These are phyloP conservation scores for Lamprotornis superbus DNA, from an alignment of 2,113 vertebrate species.

Conservation along the genomic window DNA sequence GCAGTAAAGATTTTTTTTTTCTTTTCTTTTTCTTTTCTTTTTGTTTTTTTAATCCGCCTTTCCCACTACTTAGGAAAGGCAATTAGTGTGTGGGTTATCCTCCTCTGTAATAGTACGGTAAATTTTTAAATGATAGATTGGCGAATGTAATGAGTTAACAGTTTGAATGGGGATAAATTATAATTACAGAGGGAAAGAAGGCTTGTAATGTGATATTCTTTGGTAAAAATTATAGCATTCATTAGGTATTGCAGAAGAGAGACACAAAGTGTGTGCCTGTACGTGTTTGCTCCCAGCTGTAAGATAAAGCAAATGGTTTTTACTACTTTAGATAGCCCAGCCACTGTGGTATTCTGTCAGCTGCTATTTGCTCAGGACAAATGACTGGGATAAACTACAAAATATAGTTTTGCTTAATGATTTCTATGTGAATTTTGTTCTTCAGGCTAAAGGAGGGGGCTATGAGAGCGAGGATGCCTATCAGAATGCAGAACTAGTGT, in stretches of 20 bases:
- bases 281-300: background rate
- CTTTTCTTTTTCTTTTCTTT: background rate
- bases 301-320: background rate
- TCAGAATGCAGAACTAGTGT: constrained; percentile 94
- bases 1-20: background rate
- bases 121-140: constrained; percentile 35
- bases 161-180: constrained; percentile 31
- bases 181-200: constrained; percentile 34
- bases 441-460: constrained; percentile 94
- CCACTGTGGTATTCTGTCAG: background rate
- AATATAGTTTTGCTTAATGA: background rate
- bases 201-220: constrained; percentile 15
- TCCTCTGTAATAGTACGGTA: background rate
- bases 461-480: constrained; percentile 98
- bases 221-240: constrained; percentile 9
- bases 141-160: background rate
- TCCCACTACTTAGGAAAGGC: background rate
- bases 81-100: constrained; percentile 1
- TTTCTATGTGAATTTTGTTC: background rate
- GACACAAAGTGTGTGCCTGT: background rate
- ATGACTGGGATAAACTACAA: background rate
- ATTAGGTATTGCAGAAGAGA: background rate
- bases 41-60: background rate
- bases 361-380: background rate
- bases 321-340: background rate